These are phyloP conservation scores for Chromoteleia sp. DNA, from an alignment of 2,888 invertebrate species.

Conservation along the genomic window DNA sequence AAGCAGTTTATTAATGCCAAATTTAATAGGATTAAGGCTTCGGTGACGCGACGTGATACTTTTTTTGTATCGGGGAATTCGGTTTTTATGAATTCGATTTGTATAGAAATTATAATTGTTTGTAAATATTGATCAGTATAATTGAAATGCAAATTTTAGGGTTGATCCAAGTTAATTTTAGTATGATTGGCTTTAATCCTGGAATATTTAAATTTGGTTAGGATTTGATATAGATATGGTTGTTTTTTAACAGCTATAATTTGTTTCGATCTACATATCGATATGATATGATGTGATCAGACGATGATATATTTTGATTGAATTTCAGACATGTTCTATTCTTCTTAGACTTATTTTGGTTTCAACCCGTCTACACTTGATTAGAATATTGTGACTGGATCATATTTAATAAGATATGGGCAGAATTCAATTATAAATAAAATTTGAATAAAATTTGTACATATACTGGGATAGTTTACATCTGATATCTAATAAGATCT, in stretches of 20 bases:
- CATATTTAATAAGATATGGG: too few relatives aligned
- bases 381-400: too few relatives aligned
- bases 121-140: not conserved
- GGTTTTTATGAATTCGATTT: not conserved
- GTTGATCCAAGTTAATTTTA: not conserved
- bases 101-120: too few relatives aligned
- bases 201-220: not conserved
- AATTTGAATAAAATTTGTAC: too few relatives aligned
- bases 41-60: conserved; percentile 12
- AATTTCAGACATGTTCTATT: too few relatives aligned
- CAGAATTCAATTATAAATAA: too few relatives aligned
- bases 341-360: too few relatives aligned
- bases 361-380: too few relatives aligned
- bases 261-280: too few relatives aligned
- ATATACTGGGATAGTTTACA: too few relatives aligned
- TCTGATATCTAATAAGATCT: too few relatives aligned
- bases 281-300: too few relatives aligned
- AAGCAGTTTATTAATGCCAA: conserved; percentile 41
- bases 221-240: not conserved
- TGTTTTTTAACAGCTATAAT: not conserved
- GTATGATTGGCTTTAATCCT: not conserved
- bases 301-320: not conserved
- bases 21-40: conserved; percentile 44
- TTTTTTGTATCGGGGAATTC: conserved; percentile 7
- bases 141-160: not conserved